A percentile compares a stretch with the other conserved stretches of the same genome.
These are phyloP conservation scores for Menura novaehollandiae DNA, from an alignment of 2,113 vertebrate genomes.

Conservation along the genomic window DNA sequence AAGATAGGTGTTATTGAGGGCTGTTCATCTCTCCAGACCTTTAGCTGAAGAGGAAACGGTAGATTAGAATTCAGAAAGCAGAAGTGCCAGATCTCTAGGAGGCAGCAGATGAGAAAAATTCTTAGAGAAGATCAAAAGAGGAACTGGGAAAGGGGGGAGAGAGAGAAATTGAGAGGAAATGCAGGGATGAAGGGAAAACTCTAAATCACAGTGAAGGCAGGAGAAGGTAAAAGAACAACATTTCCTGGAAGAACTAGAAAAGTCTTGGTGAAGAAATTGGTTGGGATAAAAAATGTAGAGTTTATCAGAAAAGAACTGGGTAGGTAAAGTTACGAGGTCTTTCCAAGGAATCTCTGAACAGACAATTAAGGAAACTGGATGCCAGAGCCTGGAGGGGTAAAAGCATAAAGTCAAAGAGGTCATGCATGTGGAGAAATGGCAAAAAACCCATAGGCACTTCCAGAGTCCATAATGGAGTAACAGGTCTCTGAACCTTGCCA, in stretches of 20 bases:
- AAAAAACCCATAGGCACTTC: not conserved
- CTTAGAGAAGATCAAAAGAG: not conserved
- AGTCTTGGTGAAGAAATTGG: not conserved
- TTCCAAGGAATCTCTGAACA: not conserved
- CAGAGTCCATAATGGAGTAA: not conserved
- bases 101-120: not conserved
- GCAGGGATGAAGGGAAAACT: not conserved
- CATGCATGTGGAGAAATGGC: fast-evolving
- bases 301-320: not conserved
- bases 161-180: not conserved
- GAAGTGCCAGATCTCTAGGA: not conserved
- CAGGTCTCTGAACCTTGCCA: not conserved
- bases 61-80: not conserved
- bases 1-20: not conserved
- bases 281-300: not conserved
- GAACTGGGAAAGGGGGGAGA: not conserved
- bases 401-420: not conserved
- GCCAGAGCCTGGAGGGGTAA: not conserved
- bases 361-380: not conserved
- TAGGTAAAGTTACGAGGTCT: not conserved
- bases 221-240: not conserved
- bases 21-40: not conserved
- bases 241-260: not conserved
- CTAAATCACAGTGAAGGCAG: not conserved
- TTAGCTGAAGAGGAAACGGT: not conserved